phyloP scores from a whole-genome alignment of 2,113 vertebrate genomes.

The Lepisosteus oculatus region DNA sequence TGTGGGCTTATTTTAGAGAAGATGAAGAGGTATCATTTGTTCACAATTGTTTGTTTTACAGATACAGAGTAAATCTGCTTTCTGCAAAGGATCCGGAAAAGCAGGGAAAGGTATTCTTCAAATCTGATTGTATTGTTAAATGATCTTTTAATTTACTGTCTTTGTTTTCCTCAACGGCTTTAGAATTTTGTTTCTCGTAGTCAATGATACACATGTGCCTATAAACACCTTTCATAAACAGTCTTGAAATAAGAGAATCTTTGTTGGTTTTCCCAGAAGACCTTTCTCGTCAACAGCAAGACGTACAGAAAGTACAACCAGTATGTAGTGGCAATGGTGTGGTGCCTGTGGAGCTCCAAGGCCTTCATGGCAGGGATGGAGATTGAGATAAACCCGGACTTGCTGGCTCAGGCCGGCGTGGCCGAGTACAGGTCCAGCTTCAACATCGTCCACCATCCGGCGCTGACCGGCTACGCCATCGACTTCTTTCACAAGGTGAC shows the following conservation, averaged over 20 bases:
- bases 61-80: conserved; percentile 80
- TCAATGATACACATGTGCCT: too few relatives aligned
- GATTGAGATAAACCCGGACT: conserved; percentile 54
- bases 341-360: conserved; percentile 82
- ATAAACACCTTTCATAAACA: too few relatives aligned
- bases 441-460: conserved; percentile 82
- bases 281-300: conserved; percentile 74
- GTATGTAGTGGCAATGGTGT: conserved; percentile 78
- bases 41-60: conserved; percentile 37
- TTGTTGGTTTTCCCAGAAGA: conserved; percentile 36
- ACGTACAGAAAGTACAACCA: conserved; percentile 81
- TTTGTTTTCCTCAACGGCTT: neutral
- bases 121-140: neutral
- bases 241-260: too few relatives aligned
- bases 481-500: conserved; percentile 79
- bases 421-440: conserved; percentile 62
- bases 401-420: conserved; percentile 62
- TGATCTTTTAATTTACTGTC: neutral
- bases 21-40: too few relatives aligned
- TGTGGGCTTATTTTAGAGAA: neutral
- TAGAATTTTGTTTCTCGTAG: too few relatives aligned
- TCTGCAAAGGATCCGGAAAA: conserved; percentile 78
- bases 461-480: conserved; percentile 71
- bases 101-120: conserved; percentile 66
- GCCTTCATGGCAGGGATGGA: conserved; percentile 64